Evolutionary conservation across 1,140 invertebrate species (phyloP).

Genomic region (Alviniconcha marisindica): DNA sequence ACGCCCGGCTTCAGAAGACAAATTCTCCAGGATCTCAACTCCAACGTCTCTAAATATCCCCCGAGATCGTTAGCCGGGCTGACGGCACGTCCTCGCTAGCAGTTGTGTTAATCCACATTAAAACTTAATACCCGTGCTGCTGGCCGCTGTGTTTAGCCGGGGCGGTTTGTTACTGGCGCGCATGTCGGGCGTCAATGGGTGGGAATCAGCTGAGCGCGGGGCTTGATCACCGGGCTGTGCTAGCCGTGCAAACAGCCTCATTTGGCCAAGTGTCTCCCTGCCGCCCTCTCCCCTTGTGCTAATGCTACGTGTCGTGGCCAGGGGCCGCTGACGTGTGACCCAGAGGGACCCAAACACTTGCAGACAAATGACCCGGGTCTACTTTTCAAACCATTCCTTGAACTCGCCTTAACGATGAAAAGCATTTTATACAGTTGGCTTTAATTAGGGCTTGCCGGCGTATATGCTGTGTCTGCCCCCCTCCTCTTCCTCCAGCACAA

Average conservation of each 20-base stretch:
- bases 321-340: too few relatives aligned
- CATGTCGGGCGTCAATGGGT: slow-evolving; percentile 22
- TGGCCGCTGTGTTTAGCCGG: neutral
- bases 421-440: too few relatives aligned
- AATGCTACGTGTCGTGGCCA: neutral
- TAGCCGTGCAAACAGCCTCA: neutral
- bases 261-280: slow-evolving; percentile 15
- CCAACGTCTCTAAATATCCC: slow-evolving; percentile 17
- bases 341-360: too few relatives aligned
- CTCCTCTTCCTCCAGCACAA: too few relatives aligned
- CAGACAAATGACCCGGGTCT: too few relatives aligned
- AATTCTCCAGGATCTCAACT: neutral
- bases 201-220: neutral
- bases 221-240: neutral
- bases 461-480: too few relatives aligned
- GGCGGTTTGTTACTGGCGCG: slow-evolving; percentile 7
- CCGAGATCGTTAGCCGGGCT: neutral
- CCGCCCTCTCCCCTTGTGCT: neutral
- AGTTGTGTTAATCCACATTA: slow-evolving; percentile 34
- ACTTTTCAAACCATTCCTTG: too few relatives aligned
- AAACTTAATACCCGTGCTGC: slow-evolving; percentile 27
- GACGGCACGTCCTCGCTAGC: slow-evolving; percentile 1
- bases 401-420: too few relatives aligned
- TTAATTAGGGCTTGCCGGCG: too few relatives aligned
- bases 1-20: neutral